A percentile compares a stretch with the other conserved stretches of the same genome.
phyloP scores from a whole-genome alignment of 2,797 vertebrate species.

The Monodelphis domestica region DNA sequence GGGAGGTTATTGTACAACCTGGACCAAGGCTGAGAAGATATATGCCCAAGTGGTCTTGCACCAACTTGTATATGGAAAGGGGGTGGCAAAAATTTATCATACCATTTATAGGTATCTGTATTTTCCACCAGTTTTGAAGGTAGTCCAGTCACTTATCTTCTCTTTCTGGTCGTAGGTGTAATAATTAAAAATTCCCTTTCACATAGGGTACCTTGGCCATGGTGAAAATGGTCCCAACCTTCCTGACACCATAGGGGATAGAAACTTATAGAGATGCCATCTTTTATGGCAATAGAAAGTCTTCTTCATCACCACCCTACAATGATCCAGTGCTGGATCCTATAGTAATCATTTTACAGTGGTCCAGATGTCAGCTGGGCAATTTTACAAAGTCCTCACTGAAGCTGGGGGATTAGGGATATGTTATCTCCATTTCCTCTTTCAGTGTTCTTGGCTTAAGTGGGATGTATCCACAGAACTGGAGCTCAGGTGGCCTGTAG shows the following conservation, averaged over 20 bases:
- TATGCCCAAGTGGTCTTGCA: not conserved
- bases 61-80: not conserved
- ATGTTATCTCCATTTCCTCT: not conserved
- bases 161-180: not conserved
- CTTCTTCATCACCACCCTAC: not conserved
- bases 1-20: not conserved
- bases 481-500: not conserved
- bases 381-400: not conserved
- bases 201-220: not conserved
- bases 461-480: not conserved
- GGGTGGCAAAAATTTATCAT: not conserved
- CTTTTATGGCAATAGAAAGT: not conserved
- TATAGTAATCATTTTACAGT: not conserved
- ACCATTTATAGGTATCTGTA: not conserved
- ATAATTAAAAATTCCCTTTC: no score
- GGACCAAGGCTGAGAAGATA: not conserved
- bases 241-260: not conserved
- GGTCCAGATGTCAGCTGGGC: not conserved
- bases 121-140: not conserved
- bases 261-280: not conserved
- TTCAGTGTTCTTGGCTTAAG: not conserved
- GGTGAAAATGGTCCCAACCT: not conserved
- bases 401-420: not conserved
- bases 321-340: not conserved
- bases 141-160: not conserved